Evolutionary conservation across 37 sponge, comb jelly and placozoan genomes (phyloP).

Genomic region (Agelas oroides): DNA sequence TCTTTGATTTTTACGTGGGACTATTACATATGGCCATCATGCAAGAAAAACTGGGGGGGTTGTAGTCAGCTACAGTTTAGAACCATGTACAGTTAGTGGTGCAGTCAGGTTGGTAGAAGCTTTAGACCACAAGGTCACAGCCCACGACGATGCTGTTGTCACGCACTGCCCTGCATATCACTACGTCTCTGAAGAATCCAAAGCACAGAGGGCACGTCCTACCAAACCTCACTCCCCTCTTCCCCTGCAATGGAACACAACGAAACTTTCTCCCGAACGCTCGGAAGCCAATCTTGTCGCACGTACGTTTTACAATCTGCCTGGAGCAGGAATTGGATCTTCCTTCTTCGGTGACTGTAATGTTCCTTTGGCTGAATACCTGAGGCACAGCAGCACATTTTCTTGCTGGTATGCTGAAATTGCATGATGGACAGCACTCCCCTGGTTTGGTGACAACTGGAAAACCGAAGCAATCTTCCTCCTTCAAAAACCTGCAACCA

Average conservation of each 20-base stretch:
- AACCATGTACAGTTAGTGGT: too few relatives aligned
- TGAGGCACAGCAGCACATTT: constrained; percentile 19
- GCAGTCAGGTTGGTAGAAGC: too few relatives aligned
- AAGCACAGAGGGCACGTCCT: constrained; percentile 21
- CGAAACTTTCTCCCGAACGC: constrained; percentile 21
- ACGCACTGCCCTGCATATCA: constrained; percentile 4
- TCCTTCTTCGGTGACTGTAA: constrained; percentile 12
- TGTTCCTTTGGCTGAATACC: neutral
- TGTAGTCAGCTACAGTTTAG: too few relatives aligned
- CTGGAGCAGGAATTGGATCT: neutral
- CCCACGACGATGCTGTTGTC: constrained; percentile 12
- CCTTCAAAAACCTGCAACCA: neutral
- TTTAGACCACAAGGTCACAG: constrained; percentile 24
- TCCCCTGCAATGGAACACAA: constrained; percentile 13
- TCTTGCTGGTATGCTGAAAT: constrained; percentile 1
- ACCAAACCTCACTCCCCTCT: constrained; percentile 20
- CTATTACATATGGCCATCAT: too few relatives aligned
- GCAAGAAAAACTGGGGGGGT: too few relatives aligned
- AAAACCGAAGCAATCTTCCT: constrained; percentile 34
- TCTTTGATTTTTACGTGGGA: too few relatives aligned
- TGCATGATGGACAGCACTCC: constrained; percentile 46
- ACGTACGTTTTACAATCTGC: neutral
- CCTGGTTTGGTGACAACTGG: constrained; percentile 28
- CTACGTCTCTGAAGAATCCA: constrained; percentile 9
- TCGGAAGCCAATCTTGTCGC: constrained; percentile 37